Percentiles rank a stretch among this genome's conserved stretches.
phyloP scores from a whole-genome alignment of 2,113 vertebrate species.

The Quiscalus mexicanus region DNA sequence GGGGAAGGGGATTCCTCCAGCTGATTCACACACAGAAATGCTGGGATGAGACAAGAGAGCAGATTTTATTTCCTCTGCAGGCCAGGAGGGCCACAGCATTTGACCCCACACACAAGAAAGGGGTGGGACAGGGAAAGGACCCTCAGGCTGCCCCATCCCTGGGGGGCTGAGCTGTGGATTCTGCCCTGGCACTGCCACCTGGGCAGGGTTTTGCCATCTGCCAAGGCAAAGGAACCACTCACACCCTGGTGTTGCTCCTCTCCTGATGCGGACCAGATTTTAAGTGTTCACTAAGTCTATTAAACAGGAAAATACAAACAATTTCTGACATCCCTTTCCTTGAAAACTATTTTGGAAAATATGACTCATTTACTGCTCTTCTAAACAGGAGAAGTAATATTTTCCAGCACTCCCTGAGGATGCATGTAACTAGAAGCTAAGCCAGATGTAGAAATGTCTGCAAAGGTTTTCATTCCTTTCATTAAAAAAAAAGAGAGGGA shows the following conservation, averaged over 20 bases:
- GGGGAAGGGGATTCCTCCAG: neutral
- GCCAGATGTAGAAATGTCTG: constrained; percentile 17
- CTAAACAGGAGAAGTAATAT: constrained; percentile 46
- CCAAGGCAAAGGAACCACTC: neutral
- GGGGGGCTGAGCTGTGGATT: accelerated
- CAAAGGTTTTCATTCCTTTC: neutral
- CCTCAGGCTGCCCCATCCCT: neutral
- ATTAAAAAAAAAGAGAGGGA: neutral
- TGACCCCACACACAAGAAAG: neutral
- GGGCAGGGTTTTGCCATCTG: neutral
- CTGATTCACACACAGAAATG: neutral
- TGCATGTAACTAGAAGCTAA: neutral
- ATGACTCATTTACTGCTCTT: constrained; percentile 29
- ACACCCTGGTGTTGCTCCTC: neutral
- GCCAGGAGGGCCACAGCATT: too few species aligned
- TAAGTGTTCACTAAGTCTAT: neutral
- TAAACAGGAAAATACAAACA: neutral
- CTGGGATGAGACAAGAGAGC: neutral
- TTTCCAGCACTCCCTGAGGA: constrained; percentile 53
- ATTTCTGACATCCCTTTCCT: neutral
- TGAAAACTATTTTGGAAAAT: constrained; percentile 17
- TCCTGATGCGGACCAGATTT: neutral
- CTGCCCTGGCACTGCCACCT: neutral
- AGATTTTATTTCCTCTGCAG: neutral
- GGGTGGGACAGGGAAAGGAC: neutral